Conservation (phyloP, 2,888 invertebrate species). For the Cancer borealis region DNA sequence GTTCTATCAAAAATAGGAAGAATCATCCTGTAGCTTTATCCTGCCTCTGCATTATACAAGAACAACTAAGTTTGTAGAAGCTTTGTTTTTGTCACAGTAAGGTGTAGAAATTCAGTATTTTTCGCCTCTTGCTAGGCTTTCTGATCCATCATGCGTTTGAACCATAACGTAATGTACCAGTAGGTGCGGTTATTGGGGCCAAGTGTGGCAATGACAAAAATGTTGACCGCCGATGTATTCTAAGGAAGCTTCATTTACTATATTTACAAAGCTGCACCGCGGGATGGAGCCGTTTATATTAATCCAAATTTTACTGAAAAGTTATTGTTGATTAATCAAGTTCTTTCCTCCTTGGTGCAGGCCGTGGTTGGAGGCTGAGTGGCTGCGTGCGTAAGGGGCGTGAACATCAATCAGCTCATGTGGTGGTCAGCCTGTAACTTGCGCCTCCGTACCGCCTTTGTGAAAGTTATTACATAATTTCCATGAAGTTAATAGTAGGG, state of each 20-base stretch:
- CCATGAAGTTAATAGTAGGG: background rate
- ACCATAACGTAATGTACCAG: too few relatives aligned
- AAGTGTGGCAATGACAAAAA: background rate
- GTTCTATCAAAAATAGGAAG: too few relatives aligned
- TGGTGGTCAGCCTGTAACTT: background rate
- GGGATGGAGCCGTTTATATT: background rate
- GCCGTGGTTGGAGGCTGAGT: background rate
- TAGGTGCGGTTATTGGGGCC: too few relatives aligned
- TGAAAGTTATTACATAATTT: background rate
- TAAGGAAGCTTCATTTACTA: background rate
- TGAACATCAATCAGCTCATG: background rate
- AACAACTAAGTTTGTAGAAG: too few relatives aligned
- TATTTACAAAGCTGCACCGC: background rate
- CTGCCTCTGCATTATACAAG: too few relatives aligned
- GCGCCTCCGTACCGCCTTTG: background rate
- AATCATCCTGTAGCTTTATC: too few relatives aligned
- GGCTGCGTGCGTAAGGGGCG: background rate
- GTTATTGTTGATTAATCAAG: background rate
- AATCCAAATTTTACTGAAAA: background rate
- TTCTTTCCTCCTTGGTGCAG: background rate
- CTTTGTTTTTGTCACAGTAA: too few relatives aligned
- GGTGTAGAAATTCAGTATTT: too few relatives aligned
- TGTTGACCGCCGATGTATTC: background rate
- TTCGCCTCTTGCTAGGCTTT: too few relatives aligned
- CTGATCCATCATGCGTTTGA: too few relatives aligned